Evolutionary conservation across 2,797 vertebrate genomes (phyloP).

Genomic region (Platyrinchus mystaceus): DNA sequence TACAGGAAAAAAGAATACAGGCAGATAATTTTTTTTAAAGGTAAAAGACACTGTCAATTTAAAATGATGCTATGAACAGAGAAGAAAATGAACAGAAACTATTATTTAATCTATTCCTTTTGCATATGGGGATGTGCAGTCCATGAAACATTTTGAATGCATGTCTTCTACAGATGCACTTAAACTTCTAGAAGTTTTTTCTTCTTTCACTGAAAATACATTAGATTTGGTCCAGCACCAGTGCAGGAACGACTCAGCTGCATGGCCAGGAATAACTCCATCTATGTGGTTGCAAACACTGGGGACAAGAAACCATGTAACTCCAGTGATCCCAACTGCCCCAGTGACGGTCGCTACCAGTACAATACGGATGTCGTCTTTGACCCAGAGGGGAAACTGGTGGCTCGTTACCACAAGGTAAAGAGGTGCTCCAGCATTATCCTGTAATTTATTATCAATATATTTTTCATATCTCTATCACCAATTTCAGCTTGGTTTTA

Average conservation of each 20-base stretch:
- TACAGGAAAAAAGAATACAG: neutral
- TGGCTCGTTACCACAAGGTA: constrained; percentile 79
- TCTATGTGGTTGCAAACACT: constrained; percentile 74
- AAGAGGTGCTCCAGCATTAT: neutral
- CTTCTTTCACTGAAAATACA: neutral
- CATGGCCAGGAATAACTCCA: constrained; percentile 72
- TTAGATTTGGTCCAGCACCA: constrained; percentile 67
- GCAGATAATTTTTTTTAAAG: neutral
- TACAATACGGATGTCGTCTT: constrained; percentile 74
- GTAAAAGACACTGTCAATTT: neutral
- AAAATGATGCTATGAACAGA: neutral
- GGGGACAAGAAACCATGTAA: constrained; percentile 75
- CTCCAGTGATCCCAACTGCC: constrained; percentile 29
- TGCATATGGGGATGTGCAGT: neutral
- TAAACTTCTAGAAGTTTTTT: neutral
- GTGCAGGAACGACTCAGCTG: constrained; percentile 76
- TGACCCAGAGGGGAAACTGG: constrained; percentile 67
- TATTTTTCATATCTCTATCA: neutral
- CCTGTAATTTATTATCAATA: neutral
- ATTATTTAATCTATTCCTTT: neutral
- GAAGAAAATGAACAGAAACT: neutral
- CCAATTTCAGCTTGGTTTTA: neutral
- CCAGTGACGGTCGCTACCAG: constrained; percentile 65
- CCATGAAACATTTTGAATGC: neutral
- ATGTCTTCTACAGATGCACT: neutral